Conservation (phyloP, 2,888 invertebrate species). For the Lucinisca nassula region DNA sequence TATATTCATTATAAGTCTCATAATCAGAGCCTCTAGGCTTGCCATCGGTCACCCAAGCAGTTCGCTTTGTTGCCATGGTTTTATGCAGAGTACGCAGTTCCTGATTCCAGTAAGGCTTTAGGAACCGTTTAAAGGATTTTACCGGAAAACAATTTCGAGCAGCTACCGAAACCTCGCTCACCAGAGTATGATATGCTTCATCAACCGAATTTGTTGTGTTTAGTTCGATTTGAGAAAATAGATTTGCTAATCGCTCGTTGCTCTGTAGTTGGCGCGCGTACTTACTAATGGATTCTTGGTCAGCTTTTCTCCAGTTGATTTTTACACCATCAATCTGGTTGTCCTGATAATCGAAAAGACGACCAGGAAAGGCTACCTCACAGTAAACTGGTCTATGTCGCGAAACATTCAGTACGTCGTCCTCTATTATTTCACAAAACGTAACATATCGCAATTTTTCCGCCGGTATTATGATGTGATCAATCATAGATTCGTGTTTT, state of each 20-base stretch:
- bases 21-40: neutral
- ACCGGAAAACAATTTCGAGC: constrained; percentile 6
- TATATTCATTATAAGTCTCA: constrained; percentile 6
- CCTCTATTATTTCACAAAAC: constrained; percentile 5
- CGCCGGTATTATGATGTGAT: constrained; percentile 2
- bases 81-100: constrained; percentile 7
- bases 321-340: neutral
- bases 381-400: neutral
- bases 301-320: neutral
- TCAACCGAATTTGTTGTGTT: neutral
- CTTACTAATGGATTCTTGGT: neutral
- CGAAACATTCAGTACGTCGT: constrained; percentile 8
- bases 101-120: constrained; percentile 33
- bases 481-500: neutral
- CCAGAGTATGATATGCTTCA: constrained; percentile 8
- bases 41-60: neutral
- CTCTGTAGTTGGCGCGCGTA: neutral
- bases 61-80: neutral
- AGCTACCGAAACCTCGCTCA: neutral
- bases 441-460: constrained; percentile 3
- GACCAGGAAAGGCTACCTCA: neutral
- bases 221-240: neutral
- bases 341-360: neutral
- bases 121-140: constrained; percentile 1
- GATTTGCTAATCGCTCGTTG: neutral